Base-by-base conservation (phyloP, 1,140 invertebrate species). In the Steinernema khuongi region DNA sequence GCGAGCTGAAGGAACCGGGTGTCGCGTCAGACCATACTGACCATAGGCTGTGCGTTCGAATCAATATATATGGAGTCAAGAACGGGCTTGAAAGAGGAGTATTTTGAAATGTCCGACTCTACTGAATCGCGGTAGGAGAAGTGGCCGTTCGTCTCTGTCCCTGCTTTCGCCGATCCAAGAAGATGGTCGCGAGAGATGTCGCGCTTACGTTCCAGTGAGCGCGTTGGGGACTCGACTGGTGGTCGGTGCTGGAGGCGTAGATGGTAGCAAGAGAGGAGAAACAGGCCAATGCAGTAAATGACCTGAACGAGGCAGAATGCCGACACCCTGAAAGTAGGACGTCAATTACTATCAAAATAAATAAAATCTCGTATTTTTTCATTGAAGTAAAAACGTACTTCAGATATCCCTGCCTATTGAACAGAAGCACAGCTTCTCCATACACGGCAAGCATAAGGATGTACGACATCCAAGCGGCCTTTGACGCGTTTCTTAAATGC, bases 181-280 rank as follows among this genome's bases (percentile, higher is more conserved):
- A 60, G 50, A 26, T 60, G 50, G 19, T 60, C 50, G 26, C 50
- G 50, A 26, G 50, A 60, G 50, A 60, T 60, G 50, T 60, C 50
- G 14, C 50, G 7, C 50, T 60, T 60, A n/a, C 50, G 50, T 60
- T 60, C 50, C 7, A 60, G 50, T 4, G 50, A n/a, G 14, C 50
- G 11, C 4, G 50, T 60, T 26, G 50, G 50, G 4, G 50, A 60
- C 19, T 60, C 50, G 7, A 4, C 19, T 22, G 22, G 22, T 17
- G 26, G 14, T 60, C 14, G 19, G 7, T 14, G 14, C 26, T 60
- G 50, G 22, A 60, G 50, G 4, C 50, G 50, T 22, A 60, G 19
- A 26, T 60, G 50, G 50, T 14, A 60, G 50, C 50, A 60, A 22
- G 50, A 60, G 50, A 60, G 50, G 19, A 60, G 26, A 22, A 60